phyloP scores from a whole-genome alignment of 2,113 vertebrate genomes.

The Lasiurus cinereus region DNA sequence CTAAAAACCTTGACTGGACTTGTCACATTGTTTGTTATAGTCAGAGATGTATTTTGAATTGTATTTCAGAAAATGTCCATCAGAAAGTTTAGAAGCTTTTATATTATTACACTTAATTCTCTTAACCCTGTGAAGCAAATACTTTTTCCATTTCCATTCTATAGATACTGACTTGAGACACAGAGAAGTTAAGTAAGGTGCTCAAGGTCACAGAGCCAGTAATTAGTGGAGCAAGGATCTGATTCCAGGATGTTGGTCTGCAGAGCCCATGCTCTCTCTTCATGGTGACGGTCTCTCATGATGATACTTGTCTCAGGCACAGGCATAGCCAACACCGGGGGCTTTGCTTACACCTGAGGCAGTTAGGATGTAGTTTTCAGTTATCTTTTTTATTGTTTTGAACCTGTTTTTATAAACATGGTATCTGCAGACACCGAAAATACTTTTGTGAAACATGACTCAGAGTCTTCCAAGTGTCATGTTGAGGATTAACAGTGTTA shows the following conservation, averaged over 20 bases:
- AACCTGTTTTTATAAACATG: constrained; percentile 60
- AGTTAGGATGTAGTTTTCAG: not conserved
- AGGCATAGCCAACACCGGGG: not conserved
- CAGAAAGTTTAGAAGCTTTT: not conserved
- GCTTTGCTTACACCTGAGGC: not conserved
- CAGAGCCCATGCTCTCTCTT: not conserved
- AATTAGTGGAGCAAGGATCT: not conserved
- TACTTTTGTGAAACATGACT: constrained; percentile 67
- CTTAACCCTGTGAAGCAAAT: not conserved
- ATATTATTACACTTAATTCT: not conserved
- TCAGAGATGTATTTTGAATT: not conserved
- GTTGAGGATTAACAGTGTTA: constrained; percentile 63
- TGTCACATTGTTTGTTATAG: not conserved
- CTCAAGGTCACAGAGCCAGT: not conserved
- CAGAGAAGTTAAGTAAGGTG: not conserved
- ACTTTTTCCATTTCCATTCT: not conserved
- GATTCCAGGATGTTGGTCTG: not conserved
- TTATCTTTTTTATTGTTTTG: constrained; percentile 44
- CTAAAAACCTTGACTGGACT: not conserved
- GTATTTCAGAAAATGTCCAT: not conserved
- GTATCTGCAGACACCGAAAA: constrained; percentile 50
- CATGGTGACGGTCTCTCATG: not conserved
- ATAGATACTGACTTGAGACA: not conserved
- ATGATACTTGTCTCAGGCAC: not conserved
- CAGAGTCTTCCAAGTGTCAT: constrained; percentile 36